Conservation (phyloP, 2,888 invertebrate species). For the Leucoma salicis region DNA sequence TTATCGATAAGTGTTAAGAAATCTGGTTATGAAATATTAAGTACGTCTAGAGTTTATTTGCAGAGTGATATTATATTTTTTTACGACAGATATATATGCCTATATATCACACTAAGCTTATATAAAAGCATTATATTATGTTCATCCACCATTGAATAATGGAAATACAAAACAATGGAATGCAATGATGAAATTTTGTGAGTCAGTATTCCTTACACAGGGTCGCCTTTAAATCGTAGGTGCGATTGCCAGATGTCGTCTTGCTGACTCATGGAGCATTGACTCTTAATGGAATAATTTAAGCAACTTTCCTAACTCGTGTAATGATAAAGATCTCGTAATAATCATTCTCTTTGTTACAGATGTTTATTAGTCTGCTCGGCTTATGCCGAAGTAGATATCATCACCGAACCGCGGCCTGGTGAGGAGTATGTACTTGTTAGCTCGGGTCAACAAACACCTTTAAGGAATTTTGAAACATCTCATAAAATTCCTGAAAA, state of each 20-base stretch:
- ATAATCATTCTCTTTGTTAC: conserved; percentile 56
- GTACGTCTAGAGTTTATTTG: too few species aligned
- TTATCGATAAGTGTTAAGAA: conserved; percentile 53
- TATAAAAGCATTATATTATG: background rate
- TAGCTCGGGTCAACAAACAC: conserved; percentile 77
- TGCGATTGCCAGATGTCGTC: conserved; percentile 60
- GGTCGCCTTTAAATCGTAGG: conserved; percentile 47
- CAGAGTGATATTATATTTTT: background rate
- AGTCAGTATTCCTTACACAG: conserved; percentile 58
- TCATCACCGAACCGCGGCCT: conserved; percentile 84
- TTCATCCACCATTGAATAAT: background rate
- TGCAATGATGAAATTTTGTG: conserved; percentile 64
- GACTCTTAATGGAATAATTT: conserved; percentile 45
- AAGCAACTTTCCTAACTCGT: conserved; percentile 49
- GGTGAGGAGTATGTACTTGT: conserved; percentile 86
- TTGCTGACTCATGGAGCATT: conserved; percentile 66
- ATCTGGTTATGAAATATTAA: too few species aligned
- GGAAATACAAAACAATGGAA: conserved; percentile 27
- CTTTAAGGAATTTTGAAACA: conserved; percentile 84
- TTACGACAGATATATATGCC: background rate
- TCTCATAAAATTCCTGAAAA: conserved; percentile 86
- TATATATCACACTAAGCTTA: background rate
- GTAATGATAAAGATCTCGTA: conserved; percentile 33
- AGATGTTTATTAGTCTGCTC: conserved; percentile 77
- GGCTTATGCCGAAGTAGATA: conserved; percentile 77